These are phyloP conservation scores for Gouania willdenowi DNA, from an alignment of 2,797 vertebrate genomes.

Conservation along the genomic window DNA sequence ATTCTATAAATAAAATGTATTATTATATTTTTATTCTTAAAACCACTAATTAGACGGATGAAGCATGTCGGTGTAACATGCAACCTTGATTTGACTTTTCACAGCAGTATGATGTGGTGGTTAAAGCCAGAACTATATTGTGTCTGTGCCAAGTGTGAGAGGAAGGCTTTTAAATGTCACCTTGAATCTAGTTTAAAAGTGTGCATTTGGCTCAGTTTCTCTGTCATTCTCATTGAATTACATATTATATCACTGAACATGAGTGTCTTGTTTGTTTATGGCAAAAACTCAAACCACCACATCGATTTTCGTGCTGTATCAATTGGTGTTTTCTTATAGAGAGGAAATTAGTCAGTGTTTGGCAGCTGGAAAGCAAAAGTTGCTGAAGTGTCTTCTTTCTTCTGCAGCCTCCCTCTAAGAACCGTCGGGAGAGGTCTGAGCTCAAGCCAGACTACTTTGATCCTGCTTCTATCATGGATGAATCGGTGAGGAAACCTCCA, in stretches of 20 bases:
- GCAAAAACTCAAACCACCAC: too few species aligned
- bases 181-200: constrained; percentile 36
- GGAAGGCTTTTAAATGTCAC: constrained; percentile 36
- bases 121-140: constrained; percentile 24
- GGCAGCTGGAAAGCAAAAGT: not conserved
- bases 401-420: constrained; percentile 94
- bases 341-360: too few species aligned
- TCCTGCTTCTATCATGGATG: constrained; percentile 99
- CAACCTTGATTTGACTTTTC: constrained; percentile 25
- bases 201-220: constrained; percentile 20
- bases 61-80: not conserved
- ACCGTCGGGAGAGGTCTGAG: constrained; percentile 95
- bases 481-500: constrained; percentile 84
- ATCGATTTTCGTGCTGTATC: too few species aligned
- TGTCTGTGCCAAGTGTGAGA: constrained; percentile 27
- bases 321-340: too few species aligned
- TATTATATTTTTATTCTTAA: too few species aligned
- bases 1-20: too few species aligned
- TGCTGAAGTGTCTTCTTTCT: not conserved
- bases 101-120: constrained; percentile 16
- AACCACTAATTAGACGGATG: too few species aligned
- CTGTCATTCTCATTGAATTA: too few species aligned
- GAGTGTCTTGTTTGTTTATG: not conserved
- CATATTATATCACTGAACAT: too few species aligned
- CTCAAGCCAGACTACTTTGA: constrained; percentile 99